Conservation (phyloP, 2,888 invertebrate genomes). For the Lysandra coridon region DNA sequence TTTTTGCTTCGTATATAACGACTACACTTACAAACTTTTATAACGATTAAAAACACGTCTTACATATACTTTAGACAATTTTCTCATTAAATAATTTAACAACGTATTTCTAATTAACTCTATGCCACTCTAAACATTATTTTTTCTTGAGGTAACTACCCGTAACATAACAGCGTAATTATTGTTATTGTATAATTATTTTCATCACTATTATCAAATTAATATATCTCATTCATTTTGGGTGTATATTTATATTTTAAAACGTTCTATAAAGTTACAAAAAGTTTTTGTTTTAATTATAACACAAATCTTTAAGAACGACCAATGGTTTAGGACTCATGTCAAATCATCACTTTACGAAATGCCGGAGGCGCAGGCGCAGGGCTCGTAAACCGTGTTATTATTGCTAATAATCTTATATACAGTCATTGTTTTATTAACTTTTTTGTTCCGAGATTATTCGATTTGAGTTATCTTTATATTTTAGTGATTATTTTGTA, state of each 20-base stretch:
- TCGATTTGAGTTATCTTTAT: constrained; percentile 24
- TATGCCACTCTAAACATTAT: constrained; percentile 1
- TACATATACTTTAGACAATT: constrained; percentile 23
- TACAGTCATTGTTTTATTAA: constrained; percentile 34
- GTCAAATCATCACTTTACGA: constrained; percentile 52
- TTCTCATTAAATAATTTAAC: constrained; percentile 20
- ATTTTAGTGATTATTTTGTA: constrained; percentile 13
- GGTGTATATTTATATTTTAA: neutral
- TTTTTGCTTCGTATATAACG: neutral
- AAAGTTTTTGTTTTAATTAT: neutral
- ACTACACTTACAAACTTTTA: constrained; percentile 19
- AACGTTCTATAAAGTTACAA: neutral
- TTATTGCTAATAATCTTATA: constrained; percentile 71
- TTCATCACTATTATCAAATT: constrained; percentile 1
- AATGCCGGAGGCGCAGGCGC: constrained; percentile 69
- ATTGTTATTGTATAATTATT: neutral
- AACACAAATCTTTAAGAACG: neutral
- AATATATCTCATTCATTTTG: neutral
- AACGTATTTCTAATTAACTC: constrained; percentile 19
- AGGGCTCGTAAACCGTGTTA: constrained; percentile 68
- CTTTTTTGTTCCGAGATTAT: constrained; percentile 29
- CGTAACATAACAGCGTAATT: constrained; percentile 6
- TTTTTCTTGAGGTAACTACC: constrained; percentile 6
- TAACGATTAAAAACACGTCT: neutral
- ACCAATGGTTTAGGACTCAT: constrained; percentile 55